phyloP scores from a whole-genome alignment of 2,888 invertebrate species.

The Drosophila paracracens region DNA sequence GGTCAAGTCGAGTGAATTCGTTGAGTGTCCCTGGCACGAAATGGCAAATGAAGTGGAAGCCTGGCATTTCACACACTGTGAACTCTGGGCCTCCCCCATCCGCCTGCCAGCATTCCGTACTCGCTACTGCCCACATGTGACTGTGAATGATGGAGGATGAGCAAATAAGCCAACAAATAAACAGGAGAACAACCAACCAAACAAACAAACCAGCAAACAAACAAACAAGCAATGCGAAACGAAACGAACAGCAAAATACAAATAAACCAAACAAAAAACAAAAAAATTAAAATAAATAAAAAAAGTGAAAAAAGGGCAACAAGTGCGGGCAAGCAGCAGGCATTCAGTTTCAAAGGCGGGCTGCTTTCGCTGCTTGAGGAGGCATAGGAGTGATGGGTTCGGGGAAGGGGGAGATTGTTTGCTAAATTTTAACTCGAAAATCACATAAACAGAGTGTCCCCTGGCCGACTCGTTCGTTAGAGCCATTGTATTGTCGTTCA shows the following conservation, averaged over 20 bases:
- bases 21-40: conserved; percentile 62
- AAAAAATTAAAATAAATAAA: conserved; percentile 29
- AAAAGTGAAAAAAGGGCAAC: conserved; percentile 30
- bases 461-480: conserved; percentile 45
- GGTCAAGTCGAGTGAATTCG: conserved; percentile 68
- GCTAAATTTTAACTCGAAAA: conserved; percentile 75
- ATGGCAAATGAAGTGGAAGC: conserved; percentile 78
- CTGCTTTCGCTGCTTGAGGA: not conserved
- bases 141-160: conserved; percentile 51
- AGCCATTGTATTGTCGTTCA: conserved; percentile 43
- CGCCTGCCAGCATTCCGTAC: not conserved
- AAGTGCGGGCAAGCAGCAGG: conserved; percentile 25
- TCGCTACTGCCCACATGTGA: conserved; percentile 32
- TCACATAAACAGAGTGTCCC: conserved; percentile 60
- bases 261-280: conserved; percentile 37
- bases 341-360: not conserved
- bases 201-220: conserved; percentile 55
- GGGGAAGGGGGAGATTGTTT: not conserved
- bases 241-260: conserved; percentile 34
- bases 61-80: conserved; percentile 77
- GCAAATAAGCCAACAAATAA: conserved; percentile 69
- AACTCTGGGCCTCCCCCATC: conserved; percentile 30
- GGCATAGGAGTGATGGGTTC: not conserved
- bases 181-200: conserved; percentile 48
- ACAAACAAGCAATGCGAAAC: conserved; percentile 42